phyloP scores from a whole-genome alignment of 2,113 vertebrate species.

The Oreamnos americanus region DNA sequence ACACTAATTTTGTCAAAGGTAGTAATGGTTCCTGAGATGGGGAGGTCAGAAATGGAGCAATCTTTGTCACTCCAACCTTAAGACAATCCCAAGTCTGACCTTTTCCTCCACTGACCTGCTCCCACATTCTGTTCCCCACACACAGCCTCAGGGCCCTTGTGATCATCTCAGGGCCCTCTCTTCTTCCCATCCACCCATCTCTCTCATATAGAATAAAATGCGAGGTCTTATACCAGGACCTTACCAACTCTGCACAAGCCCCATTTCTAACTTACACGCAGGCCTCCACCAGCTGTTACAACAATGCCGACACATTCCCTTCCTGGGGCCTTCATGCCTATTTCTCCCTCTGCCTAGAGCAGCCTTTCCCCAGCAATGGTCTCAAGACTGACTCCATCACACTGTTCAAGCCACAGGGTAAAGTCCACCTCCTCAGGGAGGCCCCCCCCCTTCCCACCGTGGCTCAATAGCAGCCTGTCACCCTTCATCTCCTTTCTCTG shows the following conservation, averaged over 20 bases:
- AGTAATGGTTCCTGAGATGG: neutral
- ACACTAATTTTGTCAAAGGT: neutral
- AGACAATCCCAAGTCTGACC: neutral
- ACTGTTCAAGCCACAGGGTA: neutral
- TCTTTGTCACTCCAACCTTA: neutral
- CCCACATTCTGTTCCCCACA: neutral
- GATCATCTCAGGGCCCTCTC: neutral
- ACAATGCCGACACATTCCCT: neutral
- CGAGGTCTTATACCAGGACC: neutral
- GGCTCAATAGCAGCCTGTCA: fast-evolving
- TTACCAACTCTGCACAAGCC: neutral
- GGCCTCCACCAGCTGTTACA: neutral
- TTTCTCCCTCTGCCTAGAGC: neutral
- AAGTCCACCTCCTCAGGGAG: neutral
- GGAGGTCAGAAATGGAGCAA: neutral
- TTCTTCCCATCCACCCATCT: neutral
- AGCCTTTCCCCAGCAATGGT: neutral
- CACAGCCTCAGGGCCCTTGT: neutral
- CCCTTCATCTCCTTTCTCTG: neutral
- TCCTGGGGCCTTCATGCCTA: neutral
- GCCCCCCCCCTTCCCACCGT: fast-evolving
- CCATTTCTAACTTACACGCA: neutral
- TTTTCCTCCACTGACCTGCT: neutral
- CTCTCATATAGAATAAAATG: neutral
- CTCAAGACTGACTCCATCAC: neutral